These are phyloP conservation scores for Parauchenoglanis ngamensis DNA, from an alignment of 2,797 vertebrate species.

Conservation along the genomic window DNA sequence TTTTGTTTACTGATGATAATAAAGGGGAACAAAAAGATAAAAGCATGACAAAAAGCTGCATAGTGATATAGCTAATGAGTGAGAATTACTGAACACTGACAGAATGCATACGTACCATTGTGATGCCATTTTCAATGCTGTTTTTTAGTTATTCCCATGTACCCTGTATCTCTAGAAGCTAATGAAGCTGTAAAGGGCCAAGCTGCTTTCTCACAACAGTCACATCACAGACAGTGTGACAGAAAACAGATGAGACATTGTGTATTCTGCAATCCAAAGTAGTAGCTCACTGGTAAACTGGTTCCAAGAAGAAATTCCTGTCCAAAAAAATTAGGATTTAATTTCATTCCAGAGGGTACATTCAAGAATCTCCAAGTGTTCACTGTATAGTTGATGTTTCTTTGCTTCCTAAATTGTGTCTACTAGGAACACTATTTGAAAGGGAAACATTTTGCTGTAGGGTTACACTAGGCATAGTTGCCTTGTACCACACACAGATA, in stretches of 20 bases:
- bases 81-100: slow-evolving; percentile 57
- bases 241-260: slow-evolving; percentile 60
- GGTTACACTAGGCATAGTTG: too few species aligned
- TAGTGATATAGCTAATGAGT: slow-evolving; percentile 25
- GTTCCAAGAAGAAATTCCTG: slow-evolving; percentile 3
- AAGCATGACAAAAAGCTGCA: slow-evolving; percentile 55
- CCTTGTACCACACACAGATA: too few species aligned
- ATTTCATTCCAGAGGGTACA: slow-evolving; percentile 9
- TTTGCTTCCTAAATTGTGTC: background rate
- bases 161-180: slow-evolving; percentile 60
- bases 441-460: background rate
- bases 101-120: slow-evolving; percentile 28
- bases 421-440: background rate
- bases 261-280: slow-evolving; percentile 54
- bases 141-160: slow-evolving; percentile 71
- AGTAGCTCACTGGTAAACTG: slow-evolving; percentile 37
- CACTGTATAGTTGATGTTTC: background rate
- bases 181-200: slow-evolving; percentile 55
- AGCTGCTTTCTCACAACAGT: slow-evolving; percentile 53
- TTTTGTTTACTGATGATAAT: background rate
- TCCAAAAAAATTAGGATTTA: background rate
- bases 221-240: slow-evolving; percentile 61
- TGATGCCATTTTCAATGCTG: slow-evolving; percentile 65
- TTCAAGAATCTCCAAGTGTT: background rate
- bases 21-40: background rate